Evolutionary conservation across 1,140 invertebrate genomes (phyloP), one percentile per base, ranked within the genome.

Genomic region (Ectropis grisescens): DNA sequence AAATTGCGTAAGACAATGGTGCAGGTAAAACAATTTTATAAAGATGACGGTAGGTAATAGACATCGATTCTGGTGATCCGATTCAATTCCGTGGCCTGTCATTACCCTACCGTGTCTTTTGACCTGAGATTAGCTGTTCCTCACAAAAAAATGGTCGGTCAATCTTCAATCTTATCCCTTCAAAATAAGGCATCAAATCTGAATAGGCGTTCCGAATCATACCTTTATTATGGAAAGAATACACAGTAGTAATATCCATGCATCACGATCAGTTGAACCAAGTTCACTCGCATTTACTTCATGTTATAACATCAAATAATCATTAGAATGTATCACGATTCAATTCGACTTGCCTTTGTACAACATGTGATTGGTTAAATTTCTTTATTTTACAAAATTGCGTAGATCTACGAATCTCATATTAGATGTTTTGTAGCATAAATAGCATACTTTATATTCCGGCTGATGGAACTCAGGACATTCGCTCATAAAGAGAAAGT

Each of bases 41-140:
- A 50, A 19, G 16, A 4, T 4, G 16, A 19, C 16, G 16, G 8
- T 19, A 3, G 8, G 16, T 19, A 58, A 69, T 55, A 58, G 56
- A 58, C 59, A 59, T 68, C 54, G 65, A 56, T 59, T 59, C 54
- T 47, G 30, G 12, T 13, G 33, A 38, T 28, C 41, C 24, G 14
- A 36, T 44, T 30, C 44, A 47, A 47, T 58, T 38, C 36, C 35
- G 33, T 29, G 49, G 46, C 55, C 64, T 71, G 59, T 70, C 51
- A 75, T 71, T 75, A 75, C 51, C 32, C 37, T 33, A 51, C 61
- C 65, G 60, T 67, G 56, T 74, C 61, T 62, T 61, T 62, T 74
- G 69, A 72, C 67, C 67, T 37, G 33, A 30, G 42, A 61, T 71
- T 62, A 67, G 41, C 4, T 6, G 24, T 10, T n/a, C n/a, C n/a